phyloP scores from a whole-genome alignment of 2,797 vertebrate genomes.

The Hypotaenidia philippensis region DNA sequence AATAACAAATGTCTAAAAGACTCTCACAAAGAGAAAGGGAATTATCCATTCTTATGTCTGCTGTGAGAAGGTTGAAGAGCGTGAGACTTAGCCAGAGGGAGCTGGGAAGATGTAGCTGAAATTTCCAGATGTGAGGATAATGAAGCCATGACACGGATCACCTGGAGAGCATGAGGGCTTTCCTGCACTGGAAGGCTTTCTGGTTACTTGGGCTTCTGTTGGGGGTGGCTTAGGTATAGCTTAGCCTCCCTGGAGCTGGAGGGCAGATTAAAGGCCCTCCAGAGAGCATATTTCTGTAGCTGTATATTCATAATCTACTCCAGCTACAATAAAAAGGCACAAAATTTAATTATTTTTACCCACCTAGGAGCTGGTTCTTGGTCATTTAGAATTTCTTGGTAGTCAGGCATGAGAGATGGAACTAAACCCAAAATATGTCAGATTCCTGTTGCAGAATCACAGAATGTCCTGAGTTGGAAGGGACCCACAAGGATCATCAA shows the following conservation, averaged over 20 bases:
- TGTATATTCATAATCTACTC: neutral
- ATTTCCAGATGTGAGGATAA: neutral
- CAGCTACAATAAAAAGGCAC: neutral
- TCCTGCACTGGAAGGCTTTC: neutral
- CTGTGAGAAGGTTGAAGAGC: neutral
- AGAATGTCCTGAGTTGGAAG: no score
- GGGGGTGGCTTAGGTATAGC: neutral
- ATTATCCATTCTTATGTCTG: neutral
- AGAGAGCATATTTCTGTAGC: rapidly evolving
- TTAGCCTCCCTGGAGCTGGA: neutral
- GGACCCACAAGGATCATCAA: no score
- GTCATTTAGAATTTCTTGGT: neutral
- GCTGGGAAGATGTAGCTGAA: neutral
- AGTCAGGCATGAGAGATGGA: neutral
- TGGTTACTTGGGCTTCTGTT: neutral
- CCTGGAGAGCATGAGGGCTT: rapidly evolving
- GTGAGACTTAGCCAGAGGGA: neutral
- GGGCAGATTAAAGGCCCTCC: neutral
- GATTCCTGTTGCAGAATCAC: neutral
- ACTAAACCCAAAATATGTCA: neutral
- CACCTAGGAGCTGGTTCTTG: neutral
- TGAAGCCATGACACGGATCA: rapidly evolving
- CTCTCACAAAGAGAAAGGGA: neutral
- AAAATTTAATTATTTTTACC: neutral
- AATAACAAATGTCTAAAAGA: neutral